phyloP scores from a whole-genome alignment of 2,113 vertebrate genomes.

The Elaphurus davidianus region DNA sequence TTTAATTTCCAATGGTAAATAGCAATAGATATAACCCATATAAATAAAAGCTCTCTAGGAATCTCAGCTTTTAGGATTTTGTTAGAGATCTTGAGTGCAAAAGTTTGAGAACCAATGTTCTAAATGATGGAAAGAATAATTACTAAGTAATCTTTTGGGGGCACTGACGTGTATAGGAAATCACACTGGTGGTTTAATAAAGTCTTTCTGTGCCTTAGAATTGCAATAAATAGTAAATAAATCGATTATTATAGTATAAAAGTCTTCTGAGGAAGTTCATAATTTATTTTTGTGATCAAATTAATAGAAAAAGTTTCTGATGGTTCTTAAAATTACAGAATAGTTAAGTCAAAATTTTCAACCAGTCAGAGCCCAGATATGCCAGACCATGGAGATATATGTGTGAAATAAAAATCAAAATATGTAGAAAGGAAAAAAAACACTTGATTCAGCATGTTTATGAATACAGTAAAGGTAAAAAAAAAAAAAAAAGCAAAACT shows the following conservation, averaged over 20 bases:
- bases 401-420: background rate
- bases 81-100: background rate
- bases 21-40: background rate
- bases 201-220: background rate
- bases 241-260: background rate
- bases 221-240: background rate
- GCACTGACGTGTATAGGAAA: background rate
- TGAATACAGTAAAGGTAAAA: background rate
- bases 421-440: background rate
- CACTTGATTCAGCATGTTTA: background rate
- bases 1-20: constrained; percentile 12
- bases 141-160: background rate
- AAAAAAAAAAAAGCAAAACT: background rate
- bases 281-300: constrained; percentile 7
- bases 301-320: background rate
- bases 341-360: constrained; percentile 27
- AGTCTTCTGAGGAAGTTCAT: background rate
- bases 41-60: constrained; percentile 1
- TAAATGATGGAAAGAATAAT: constrained; percentile 1
- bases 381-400: background rate
- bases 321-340: constrained; percentile 5
- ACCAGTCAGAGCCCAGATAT: background rate
- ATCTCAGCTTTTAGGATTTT: background rate
- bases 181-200: constrained; percentile 10
- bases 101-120: constrained; percentile 34